Evolutionary conservation across 1,140 invertebrate species (phyloP).

Genomic region (Pemphigus obesinymphae): DNA sequence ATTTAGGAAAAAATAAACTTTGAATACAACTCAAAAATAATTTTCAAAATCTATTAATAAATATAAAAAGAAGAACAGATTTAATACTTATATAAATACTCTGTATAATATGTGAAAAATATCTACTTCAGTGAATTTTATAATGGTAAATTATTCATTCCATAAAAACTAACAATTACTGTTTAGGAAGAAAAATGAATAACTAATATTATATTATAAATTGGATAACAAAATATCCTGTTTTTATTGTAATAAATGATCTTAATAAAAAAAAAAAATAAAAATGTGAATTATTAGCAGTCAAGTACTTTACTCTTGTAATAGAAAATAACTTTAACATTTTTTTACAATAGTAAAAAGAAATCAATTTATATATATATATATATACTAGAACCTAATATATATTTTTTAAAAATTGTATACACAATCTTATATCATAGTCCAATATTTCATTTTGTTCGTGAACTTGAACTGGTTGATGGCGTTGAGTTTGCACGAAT

Average conservation of each 20-base stretch:
- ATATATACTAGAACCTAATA: not conserved
- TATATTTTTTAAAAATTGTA: conserved; percentile 6
- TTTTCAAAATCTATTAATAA: no score
- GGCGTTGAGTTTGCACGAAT: not conserved
- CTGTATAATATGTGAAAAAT: no score
- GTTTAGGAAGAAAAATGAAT: not conserved
- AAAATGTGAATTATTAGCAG: not conserved
- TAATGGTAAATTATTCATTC: not conserved
- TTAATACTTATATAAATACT: no score
- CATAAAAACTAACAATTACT: not conserved
- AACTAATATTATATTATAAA: not conserved
- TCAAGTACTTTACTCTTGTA: not conserved
- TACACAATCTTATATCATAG: not conserved
- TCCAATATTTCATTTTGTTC: not conserved
- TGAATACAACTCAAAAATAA: no score
- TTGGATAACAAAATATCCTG: not conserved
- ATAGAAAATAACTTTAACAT: not conserved
- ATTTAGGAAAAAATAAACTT: no score
- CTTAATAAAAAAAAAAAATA: not conserved
- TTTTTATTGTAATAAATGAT: not conserved
- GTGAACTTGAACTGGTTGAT: not conserved
- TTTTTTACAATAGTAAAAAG: not conserved
- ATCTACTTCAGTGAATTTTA: no score
- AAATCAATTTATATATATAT: not conserved
- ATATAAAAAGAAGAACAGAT: no score